Evolutionary conservation across 2,888 invertebrate genomes (phyloP), one percentile per base, ranked within the genome.

Genomic region (Teleogryllus oceanicus): DNA sequence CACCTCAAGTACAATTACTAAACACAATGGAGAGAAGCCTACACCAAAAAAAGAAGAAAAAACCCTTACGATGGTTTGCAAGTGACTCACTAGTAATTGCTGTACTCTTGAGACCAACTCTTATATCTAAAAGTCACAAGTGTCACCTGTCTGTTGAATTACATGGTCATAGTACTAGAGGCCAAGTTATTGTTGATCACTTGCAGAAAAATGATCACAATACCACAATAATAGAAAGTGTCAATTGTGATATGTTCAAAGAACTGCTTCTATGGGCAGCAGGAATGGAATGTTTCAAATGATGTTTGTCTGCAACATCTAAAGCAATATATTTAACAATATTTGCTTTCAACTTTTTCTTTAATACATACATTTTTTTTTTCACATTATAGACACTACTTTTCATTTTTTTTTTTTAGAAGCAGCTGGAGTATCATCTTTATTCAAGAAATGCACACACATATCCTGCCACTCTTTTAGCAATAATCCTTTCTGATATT

Each of bases 121-220:
- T 82, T 11, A 81, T 82, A 11, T 75, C 76, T 10, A 50, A 76
- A 20, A 24, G 74, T 5, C 51, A 78, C 13, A 21, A 18, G 8
- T 82, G 79, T 50, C 82, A 83, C 80, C 83, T 83, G 50, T 85
- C 85, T 2, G 87, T 88, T 5, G 88, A 88, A 81, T 83, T 87
- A 20, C 82, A 84, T 37, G 87, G 87, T 20, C 82, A 80, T 20
- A 83, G 84, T 78, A 86, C 88, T 1, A 83, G 87, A 21, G 88
- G 88, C 8, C 86, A 86, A 83, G 85, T 87, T 85, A 85, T 88
- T 0, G 85, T 87, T 8, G 88, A 88, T 81, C 83, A 84, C 77
- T 74, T 81, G 24, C 76, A 82, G 1, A 80, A 82, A 75, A 81
- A 78, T 20, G 50, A 81, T 16, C 80, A 81, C 5, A 84, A 84